Evolutionary conservation across 1,140 invertebrate genomes (phyloP).

Genomic region (Caenorhabditis brenneri): DNA sequence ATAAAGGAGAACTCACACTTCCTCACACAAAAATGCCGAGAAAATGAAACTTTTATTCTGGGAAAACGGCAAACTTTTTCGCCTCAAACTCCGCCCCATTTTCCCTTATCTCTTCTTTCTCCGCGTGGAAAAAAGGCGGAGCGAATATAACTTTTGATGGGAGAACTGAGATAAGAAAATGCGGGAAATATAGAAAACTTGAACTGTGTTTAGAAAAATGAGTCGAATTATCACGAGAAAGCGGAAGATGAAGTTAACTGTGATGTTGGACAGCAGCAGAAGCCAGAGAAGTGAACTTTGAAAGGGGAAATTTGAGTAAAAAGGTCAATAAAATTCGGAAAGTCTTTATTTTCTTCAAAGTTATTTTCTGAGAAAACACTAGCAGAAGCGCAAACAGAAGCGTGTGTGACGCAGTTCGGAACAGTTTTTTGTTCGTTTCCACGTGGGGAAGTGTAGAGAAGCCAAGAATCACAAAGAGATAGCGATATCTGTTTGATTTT

Average conservation of each 20-base stretch:
- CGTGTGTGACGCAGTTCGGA: background rate
- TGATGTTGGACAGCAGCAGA: too few species aligned
- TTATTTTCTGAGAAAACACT: slow-evolving; percentile 1
- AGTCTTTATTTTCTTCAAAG: too few species aligned
- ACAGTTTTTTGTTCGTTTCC: background rate
- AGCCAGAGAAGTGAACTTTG: too few species aligned
- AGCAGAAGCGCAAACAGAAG: background rate
- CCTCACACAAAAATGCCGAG: background rate
- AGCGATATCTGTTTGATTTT: background rate
- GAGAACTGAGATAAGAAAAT: background rate
- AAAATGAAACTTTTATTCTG: background rate
- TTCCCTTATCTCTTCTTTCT: background rate
- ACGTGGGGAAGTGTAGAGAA: background rate
- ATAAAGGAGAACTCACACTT: background rate
- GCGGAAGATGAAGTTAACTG: too few species aligned
- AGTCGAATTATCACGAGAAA: too few species aligned
- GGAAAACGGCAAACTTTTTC: background rate
- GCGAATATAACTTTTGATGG: background rate
- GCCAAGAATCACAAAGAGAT: too few species aligned
- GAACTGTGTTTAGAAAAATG: too few species aligned
- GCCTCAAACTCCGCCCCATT: background rate
- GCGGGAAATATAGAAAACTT: background rate
- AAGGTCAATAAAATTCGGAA: background rate
- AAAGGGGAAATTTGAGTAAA: background rate
- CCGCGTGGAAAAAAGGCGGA: background rate